Conservation (phyloP, 2,888 invertebrate genomes). For the Pandemis corylana region DNA sequence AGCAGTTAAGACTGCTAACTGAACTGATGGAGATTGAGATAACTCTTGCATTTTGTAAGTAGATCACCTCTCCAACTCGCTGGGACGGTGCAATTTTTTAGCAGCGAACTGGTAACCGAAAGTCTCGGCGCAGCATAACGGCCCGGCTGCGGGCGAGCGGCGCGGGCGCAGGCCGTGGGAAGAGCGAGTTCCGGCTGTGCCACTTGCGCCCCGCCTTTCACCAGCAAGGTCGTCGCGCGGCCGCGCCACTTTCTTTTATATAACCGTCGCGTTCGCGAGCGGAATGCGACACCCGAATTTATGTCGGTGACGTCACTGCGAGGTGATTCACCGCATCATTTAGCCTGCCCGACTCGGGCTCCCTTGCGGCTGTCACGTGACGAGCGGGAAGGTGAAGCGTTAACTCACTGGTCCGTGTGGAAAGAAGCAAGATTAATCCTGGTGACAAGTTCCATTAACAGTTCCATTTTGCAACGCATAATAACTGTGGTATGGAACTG, state of each 20-base stretch:
- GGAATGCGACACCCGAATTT: slow-evolving; percentile 82
- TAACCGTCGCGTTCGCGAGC: slow-evolving; percentile 61
- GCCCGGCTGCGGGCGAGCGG: slow-evolving; percentile 49
- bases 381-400: neutral
- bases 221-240: slow-evolving; percentile 81
- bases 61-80: slow-evolving; percentile 51
- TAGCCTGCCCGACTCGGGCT: slow-evolving; percentile 41
- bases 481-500: neutral
- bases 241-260: slow-evolving; percentile 84
- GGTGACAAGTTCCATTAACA: neutral
- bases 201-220: slow-evolving; percentile 82
- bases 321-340: slow-evolving; percentile 70
- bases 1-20: neutral
- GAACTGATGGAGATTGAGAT: neutral
- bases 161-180: slow-evolving; percentile 66
- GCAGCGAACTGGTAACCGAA: slow-evolving; percentile 71
- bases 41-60: neutral
- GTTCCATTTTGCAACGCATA: neutral
- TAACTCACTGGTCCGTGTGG: neutral
- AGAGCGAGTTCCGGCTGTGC: slow-evolving; percentile 82
- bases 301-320: slow-evolving; percentile 74
- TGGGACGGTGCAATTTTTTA: slow-evolving; percentile 66
- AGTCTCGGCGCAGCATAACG: slow-evolving; percentile 62
- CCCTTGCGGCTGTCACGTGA: slow-evolving; percentile 10
- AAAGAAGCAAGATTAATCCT: neutral